Conservation (phyloP, 2,113 vertebrate species). For the Syrmaticus mikado region DNA sequence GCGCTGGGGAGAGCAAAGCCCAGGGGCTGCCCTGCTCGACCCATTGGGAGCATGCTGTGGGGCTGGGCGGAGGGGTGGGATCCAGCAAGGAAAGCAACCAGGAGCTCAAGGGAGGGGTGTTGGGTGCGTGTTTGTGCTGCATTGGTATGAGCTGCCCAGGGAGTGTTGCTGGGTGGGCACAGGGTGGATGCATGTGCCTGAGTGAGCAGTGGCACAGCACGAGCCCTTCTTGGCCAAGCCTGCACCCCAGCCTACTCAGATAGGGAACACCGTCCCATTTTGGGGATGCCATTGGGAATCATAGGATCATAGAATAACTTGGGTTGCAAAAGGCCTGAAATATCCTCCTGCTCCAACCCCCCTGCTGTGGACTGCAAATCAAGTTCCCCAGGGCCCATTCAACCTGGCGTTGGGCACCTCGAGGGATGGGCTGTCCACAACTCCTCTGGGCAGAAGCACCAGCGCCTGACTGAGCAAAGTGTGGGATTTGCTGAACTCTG, state of each 20-base stretch:
- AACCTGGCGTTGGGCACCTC: too few species aligned
- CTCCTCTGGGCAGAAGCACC: too few species aligned
- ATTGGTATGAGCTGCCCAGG: neutral
- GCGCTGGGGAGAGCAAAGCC: neutral
- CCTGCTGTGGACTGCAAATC: too few species aligned
- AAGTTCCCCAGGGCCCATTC: too few species aligned
- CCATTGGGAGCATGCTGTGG: neutral
- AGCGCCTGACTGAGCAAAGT: rapidly evolving
- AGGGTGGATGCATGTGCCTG: rapidly evolving
- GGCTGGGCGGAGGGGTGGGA: neutral
- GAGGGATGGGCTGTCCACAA: too few species aligned
- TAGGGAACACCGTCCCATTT: neutral
- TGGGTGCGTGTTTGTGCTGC: rapidly evolving
- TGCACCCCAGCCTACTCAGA: neutral
- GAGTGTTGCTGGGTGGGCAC: neutral
- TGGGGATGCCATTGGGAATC: rapidly evolving
- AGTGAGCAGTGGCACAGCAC: rapidly evolving
- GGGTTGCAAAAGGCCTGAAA: too few species aligned
- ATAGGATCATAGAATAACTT: too few species aligned
- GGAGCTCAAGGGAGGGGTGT: neutral
- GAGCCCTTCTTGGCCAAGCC: neutral
- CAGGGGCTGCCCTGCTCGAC: neutral
- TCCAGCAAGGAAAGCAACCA: rapidly evolving
- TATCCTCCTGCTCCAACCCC: too few species aligned
- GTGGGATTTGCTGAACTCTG: rapidly evolving